Evolutionary conservation across 2,113 vertebrate species (phyloP), one percentile per base, ranked within the genome.

Genomic region (Pungitius pungitius): DNA sequence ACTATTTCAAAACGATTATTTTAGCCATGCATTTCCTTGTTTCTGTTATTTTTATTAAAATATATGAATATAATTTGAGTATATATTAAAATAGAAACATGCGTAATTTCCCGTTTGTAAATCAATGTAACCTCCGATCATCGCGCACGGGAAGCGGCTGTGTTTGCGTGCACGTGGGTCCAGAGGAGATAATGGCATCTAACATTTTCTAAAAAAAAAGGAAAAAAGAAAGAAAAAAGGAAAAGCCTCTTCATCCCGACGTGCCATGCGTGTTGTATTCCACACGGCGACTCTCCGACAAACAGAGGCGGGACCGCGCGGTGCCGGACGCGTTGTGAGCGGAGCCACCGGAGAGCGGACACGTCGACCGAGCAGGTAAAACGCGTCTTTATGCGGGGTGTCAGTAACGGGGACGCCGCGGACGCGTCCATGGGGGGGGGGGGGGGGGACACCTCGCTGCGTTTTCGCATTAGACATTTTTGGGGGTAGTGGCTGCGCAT

Each of bases 211-310:
- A n/a, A n/a, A 2, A 9, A 52, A 45, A 77, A 88, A 90, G 6
- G 6, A 1, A 8, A 35, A 35, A 2, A 3, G 24, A 37, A 77
- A 87, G 89, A 35, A 35, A 2, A 9, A 52, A 45, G 75, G 87
- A 90, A 83, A 90, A 87, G 87, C 89, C 85, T 85, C 87, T 86
- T 90, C 89, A 89, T 91, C 91, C 89, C 90, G 87, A 91, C 91
- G 91, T 88, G 87, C 80, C 87, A 86, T 80, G 86, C 82, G 84
- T 90, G 89, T 54, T 86, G 77, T 65, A 39, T 73, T 86, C 87
- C 88, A 89, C 92, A 90, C 91, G 89, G 92, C 66, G 83, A 78
- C 85, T 87, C 85, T 55, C 79, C 69, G 80, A 73, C 30, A 87
- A 76, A 84, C 85, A 87, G 75, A 86, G 67, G 82, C 77, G 73